Evolutionary conservation across 1,140 invertebrate genomes (phyloP).

Genomic region (Leptopilina boulardi): DNA sequence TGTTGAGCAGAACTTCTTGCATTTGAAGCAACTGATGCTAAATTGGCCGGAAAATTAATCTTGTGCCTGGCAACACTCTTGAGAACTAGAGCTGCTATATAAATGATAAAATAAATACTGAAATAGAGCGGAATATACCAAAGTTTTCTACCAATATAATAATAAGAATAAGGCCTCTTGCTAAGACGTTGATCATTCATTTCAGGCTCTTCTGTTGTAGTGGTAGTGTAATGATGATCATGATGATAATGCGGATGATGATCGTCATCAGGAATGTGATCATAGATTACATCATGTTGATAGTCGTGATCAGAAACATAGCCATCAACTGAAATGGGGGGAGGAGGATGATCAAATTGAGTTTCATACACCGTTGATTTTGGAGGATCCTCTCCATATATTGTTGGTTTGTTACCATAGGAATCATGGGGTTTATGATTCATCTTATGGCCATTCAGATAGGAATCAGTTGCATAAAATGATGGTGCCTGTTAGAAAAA

Average conservation of each 20-base stretch:
- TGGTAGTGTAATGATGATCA: conserved; percentile 71
- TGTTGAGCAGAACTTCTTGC: conserved; percentile 37
- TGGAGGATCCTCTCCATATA: conserved; percentile 53
- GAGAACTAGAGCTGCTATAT: conserved; percentile 85
- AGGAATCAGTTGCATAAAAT: conserved; percentile 41
- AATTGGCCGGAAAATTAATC: conserved; percentile 74
- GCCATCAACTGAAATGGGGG: conserved; percentile 42
- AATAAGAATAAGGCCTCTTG: conserved; percentile 86
- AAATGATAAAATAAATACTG: conserved; percentile 89
- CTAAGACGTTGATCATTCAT: conserved; percentile 81
- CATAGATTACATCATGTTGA: conserved; percentile 70
- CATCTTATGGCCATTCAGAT: conserved; percentile 34
- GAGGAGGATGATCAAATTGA: conserved; percentile 51
- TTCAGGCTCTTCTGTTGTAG: conserved; percentile 74
- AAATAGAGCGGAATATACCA: conserved; percentile 91
- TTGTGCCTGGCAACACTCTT: conserved; percentile 88
- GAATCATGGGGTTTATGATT: conserved; percentile 40
- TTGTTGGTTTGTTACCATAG: conserved; percentile 45
- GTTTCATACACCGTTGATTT: conserved; percentile 57
- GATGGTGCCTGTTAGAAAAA: not conserved
- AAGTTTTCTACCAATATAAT: conserved; percentile 87
- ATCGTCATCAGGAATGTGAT: conserved; percentile 65
- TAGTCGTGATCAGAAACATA: conserved; percentile 74
- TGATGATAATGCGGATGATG: conserved; percentile 71
- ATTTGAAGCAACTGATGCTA: conserved; percentile 58